Percentiles rank a stretch among this genome's conserved stretches.
These are phyloP conservation scores for Yasuhikotakia modesta DNA, from an alignment of 2,797 vertebrate species.

Conservation along the genomic window DNA sequence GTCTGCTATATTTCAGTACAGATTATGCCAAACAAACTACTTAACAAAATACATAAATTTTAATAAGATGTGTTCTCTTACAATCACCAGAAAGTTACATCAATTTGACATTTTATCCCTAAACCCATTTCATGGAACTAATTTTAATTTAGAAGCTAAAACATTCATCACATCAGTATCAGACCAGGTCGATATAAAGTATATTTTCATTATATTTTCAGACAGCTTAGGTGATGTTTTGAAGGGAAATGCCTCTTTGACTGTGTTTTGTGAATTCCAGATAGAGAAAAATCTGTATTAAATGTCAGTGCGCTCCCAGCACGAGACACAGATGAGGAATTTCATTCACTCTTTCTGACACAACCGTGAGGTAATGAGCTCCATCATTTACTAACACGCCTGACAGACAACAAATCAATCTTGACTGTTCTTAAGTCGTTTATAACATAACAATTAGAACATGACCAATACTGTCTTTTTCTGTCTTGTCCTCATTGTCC, in stretches of 20 bases:
- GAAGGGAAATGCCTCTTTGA: background rate
- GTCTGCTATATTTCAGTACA: no score
- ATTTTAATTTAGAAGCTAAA: background rate
- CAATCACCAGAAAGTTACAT: no score
- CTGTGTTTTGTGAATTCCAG: background rate
- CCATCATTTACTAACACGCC: slow-evolving; percentile 1
- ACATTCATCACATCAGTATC: background rate
- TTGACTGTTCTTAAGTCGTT: slow-evolving; percentile 4
- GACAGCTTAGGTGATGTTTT: background rate
- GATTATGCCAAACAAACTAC: no score
- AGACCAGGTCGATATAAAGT: background rate
- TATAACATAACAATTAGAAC: background rate
- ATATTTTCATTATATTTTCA: background rate
- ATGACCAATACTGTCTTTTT: no score
- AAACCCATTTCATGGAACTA: no score
- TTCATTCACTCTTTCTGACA: slow-evolving; percentile 29
- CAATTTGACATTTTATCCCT: no score
- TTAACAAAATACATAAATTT: background rate
- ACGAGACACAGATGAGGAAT: slow-evolving; percentile 35
- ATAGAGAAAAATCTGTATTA: slow-evolving; percentile 18
- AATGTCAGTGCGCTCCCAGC: background rate
- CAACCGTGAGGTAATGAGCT: slow-evolving; percentile 26
- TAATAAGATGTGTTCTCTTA: no score
- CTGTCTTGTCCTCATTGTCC: background rate
- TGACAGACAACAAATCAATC: slow-evolving; percentile 17